Base-by-base conservation (phyloP, 2,113 vertebrate species). In the Python bivittatus region DNA sequence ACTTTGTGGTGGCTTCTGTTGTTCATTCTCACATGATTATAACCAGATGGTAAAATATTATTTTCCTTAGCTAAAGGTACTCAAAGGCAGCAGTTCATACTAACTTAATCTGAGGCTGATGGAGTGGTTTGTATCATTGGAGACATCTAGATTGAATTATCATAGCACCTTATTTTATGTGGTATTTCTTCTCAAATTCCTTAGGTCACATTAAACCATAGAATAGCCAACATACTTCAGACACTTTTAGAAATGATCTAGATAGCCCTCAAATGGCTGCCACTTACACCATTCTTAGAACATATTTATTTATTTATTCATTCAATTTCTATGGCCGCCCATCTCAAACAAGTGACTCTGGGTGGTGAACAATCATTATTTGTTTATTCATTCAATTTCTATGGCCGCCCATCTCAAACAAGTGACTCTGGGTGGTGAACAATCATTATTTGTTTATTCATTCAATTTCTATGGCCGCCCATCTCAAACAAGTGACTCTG, bases 111-210 rank as follows among this genome's bases (percentile, higher is more conserved):
- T 96, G 92, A 93, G 94, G 88, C 15, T 96, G 96, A 96, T 96
- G 94, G 96, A 96, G 95, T 96, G 96, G 96, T 95, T 96, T 95
- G 96, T 92, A 61, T 95, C 86, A 91, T 93, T 91, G 93, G 91
- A 96, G 95, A 95, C 94, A 96, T 94, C 87, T 93, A 96, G 95
- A 96, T 95, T 95, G 95, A 95, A 96, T 96, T 96, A 97, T 96
- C 3, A 25, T 94, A 96, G 95, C 93, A 95, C 95, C 96, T 96
- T 96, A 95, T 93, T 96, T 97, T 96, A 96, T 95, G 91, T 89
- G 96, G 96, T 92, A 93, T 95, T 95, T 95, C 91, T 96, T 96
- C 95, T 96, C 95, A 93, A 93, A 94, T 89, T 95, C 93, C 91
- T 96, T 96, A 93, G 94, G 91, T 95, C 92, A 92, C 93, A 96